These are phyloP conservation scores for Mayetiola destructor DNA, from an alignment of 2,888 invertebrate species.

Conservation along the genomic window DNA sequence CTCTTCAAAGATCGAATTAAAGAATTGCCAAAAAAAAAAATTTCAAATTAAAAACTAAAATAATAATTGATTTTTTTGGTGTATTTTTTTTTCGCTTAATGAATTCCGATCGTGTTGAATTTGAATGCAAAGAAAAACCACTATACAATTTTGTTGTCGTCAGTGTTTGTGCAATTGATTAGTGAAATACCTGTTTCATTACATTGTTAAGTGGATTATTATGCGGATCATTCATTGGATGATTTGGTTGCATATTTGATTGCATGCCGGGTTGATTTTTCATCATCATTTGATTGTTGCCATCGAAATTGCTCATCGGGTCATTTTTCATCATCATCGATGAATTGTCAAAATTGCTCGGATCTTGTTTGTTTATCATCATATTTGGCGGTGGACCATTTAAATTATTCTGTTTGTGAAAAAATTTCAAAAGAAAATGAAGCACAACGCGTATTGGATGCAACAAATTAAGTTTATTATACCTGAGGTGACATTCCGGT, in stretches of 20 bases:
- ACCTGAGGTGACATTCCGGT: background rate
- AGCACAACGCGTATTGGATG: background rate
- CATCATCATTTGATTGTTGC: background rate
- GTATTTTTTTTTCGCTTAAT: too few species aligned
- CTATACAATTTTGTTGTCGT: too few species aligned
- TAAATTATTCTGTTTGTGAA: background rate
- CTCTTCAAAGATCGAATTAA: too few species aligned
- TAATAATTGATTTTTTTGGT: too few species aligned
- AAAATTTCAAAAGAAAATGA: too few species aligned
- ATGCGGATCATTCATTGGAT: background rate
- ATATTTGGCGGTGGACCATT: background rate
- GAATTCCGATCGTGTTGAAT: too few species aligned
- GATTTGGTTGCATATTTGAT: background rate
- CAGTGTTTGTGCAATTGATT: too few species aligned
- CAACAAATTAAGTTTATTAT: background rate
- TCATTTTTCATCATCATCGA: constrained; percentile 6
- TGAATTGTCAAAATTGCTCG: background rate
- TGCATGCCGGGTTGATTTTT: constrained; percentile 3
- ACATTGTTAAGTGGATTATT: background rate
- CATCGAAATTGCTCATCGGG: background rate
- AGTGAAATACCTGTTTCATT: constrained; percentile 9
- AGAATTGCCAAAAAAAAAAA: too few species aligned
- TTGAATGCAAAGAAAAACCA: too few species aligned
- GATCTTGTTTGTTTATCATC: background rate
- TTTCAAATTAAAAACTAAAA: too few species aligned